Percentiles rank a stretch among this genome's conserved stretches.
Evolutionary conservation across 2,797 vertebrate species (phyloP).

Genomic region (Pipistrellus pipistrellus): DNA sequence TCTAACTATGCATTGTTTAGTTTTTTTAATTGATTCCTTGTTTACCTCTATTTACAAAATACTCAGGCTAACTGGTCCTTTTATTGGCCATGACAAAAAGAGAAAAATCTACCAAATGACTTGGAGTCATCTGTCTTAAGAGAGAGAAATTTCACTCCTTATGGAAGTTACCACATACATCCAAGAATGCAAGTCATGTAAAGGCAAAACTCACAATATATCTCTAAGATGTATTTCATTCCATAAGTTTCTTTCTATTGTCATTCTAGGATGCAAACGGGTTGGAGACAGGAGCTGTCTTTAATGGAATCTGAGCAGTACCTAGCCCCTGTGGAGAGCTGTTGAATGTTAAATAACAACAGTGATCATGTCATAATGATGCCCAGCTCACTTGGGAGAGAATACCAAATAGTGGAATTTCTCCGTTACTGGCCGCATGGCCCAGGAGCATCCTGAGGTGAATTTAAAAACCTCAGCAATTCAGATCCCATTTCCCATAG

Average conservation of each 20-base stretch:
- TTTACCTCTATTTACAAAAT: constrained; percentile 13
- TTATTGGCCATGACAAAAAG: not conserved
- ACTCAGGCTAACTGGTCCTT: not conserved
- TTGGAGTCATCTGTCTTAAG: not conserved
- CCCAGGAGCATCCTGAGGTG: constrained; percentile 69
- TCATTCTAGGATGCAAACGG: constrained; percentile 19
- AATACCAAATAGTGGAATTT: constrained; percentile 74
- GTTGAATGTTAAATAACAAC: constrained; percentile 66
- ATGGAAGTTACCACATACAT: not conserved
- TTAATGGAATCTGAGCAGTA: constrained; percentile 50
- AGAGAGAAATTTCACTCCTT: not conserved
- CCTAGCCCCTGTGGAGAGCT: constrained; percentile 33
- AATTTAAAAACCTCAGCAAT: constrained; percentile 71
- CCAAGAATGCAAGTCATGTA: not conserved
- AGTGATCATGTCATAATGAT: constrained; percentile 34
- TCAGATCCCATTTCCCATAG: constrained; percentile 70
- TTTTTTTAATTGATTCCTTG: not conserved
- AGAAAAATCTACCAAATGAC: not conserved
- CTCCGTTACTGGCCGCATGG: constrained; percentile 32
- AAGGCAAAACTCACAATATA: not conserved
- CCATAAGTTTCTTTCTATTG: constrained; percentile 14
- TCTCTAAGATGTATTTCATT: not conserved
- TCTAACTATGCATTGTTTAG: not conserved
- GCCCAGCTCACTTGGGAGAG: constrained; percentile 54
- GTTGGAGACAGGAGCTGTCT: constrained; percentile 42